A percentile compares a stretch with the other conserved stretches of the same genome.
Evolutionary conservation across 2,113 vertebrate species (phyloP).

Genomic region (Nestor notabilis): DNA sequence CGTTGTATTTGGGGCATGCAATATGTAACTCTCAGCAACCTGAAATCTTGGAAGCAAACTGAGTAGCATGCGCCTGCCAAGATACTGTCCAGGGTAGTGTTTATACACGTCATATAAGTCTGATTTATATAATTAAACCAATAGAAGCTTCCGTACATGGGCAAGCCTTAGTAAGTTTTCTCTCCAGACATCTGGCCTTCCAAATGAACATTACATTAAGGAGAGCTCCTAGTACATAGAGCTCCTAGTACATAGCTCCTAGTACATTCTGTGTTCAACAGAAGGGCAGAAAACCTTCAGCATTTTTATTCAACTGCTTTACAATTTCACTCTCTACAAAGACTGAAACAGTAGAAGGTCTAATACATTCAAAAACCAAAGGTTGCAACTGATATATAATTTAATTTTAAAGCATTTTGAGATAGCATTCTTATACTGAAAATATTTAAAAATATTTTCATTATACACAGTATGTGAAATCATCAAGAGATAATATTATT

Average conservation of each 20-base stretch:
- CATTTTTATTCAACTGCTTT: background rate
- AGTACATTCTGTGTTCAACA: background rate
- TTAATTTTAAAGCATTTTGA: background rate
- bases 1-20: background rate
- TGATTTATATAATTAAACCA: slow-evolving; percentile 45
- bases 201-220: background rate
- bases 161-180: slow-evolving; percentile 2
- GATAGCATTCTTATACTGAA: background rate
- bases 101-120: slow-evolving; percentile 43
- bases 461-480: background rate
- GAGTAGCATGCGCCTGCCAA: background rate
- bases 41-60: slow-evolving; percentile 39
- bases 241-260: background rate
- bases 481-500: background rate
- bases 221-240: background rate
- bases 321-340: background rate
- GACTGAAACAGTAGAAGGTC: background rate
- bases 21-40: background rate
- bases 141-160: background rate
- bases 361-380: background rate
- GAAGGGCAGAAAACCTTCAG: background rate
- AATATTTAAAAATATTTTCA: background rate
- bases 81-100: background rate
- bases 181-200: background rate
- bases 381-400: background rate